Evolutionary conservation across 2,797 vertebrate species (phyloP).

Genomic region (Ammospiza maritima): DNA sequence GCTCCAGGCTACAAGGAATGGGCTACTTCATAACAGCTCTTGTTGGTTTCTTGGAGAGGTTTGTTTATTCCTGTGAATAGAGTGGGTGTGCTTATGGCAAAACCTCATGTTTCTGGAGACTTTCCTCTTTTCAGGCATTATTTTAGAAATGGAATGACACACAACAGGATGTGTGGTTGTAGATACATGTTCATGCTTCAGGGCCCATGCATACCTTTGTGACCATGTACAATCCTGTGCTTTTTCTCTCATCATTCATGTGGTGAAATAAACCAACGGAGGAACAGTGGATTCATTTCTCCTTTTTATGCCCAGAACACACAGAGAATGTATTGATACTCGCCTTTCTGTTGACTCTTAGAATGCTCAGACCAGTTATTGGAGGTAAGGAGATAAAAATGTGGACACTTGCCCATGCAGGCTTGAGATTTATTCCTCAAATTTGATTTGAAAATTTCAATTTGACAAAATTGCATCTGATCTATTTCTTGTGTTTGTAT

Average conservation of each 20-base stretch:
- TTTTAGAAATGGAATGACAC: constrained; percentile 36
- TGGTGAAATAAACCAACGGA: constrained; percentile 23
- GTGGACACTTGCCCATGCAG: background rate
- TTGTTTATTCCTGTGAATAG: background rate
- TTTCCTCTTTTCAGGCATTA: constrained; percentile 26
- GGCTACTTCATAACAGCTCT: background rate
- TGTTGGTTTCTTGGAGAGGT: background rate
- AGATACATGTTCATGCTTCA: background rate
- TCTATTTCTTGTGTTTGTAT: background rate
- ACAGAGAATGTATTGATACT: background rate
- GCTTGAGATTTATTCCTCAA: background rate
- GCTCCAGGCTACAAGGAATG: background rate
- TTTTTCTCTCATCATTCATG: constrained; percentile 39
- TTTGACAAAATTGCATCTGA: background rate
- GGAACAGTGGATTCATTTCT: background rate
- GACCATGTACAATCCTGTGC: background rate
- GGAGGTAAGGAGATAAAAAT: background rate
- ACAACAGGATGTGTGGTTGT: constrained; percentile 52
- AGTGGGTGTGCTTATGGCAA: background rate
- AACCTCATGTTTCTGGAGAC: constrained; percentile 26
- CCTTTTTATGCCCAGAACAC: background rate
- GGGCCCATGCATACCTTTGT: background rate
- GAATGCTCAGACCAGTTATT: background rate
- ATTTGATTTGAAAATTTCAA: background rate
- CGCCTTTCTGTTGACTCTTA: background rate